Evolutionary conservation across 2,113 vertebrate species (phyloP).

Genomic region (Triplophysa rosa): DNA sequence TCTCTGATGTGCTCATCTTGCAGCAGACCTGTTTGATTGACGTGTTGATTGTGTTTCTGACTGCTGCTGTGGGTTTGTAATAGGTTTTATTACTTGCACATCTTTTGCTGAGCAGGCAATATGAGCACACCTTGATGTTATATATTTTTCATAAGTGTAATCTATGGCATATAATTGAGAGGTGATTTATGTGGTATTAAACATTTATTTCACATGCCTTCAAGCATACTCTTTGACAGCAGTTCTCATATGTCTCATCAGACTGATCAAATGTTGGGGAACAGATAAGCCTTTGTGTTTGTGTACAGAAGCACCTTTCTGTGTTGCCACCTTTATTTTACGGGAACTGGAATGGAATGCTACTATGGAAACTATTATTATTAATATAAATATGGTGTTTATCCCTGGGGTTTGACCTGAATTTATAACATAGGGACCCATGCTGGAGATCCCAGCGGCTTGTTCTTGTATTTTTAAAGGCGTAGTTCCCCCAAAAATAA

Average conservation of each 20-base stretch:
- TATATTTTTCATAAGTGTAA: no score
- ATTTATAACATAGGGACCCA: not conserved
- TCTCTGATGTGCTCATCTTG: not conserved
- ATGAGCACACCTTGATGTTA: no score
- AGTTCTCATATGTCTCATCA: conserved; percentile 20
- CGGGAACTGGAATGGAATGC: conserved; percentile 23
- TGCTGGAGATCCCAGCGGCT: not conserved
- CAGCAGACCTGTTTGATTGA: not conserved
- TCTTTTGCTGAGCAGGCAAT: no score
- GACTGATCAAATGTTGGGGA: conserved; percentile 6
- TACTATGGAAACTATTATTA: conserved; percentile 52
- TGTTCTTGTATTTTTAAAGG: no score
- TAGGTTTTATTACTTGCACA: not conserved
- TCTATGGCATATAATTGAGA: not conserved
- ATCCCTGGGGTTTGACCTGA: not conserved
- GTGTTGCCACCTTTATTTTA: conserved; percentile 24
- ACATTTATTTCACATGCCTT: conserved; percentile 5
- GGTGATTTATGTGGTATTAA: not conserved
- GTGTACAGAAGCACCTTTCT: conserved; percentile 8
- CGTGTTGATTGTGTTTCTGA: not conserved
- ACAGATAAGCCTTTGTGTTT: conserved; percentile 34
- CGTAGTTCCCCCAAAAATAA: no score
- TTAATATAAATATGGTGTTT: conserved; percentile 46
- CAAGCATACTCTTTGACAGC: conserved; percentile 24
- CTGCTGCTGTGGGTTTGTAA: not conserved